Percentiles rank a stretch among this genome's conserved stretches.
These are phyloP conservation scores for Plestiodon gilberti DNA, from an alignment of 2,113 vertebrate species.

Conservation along the genomic window DNA sequence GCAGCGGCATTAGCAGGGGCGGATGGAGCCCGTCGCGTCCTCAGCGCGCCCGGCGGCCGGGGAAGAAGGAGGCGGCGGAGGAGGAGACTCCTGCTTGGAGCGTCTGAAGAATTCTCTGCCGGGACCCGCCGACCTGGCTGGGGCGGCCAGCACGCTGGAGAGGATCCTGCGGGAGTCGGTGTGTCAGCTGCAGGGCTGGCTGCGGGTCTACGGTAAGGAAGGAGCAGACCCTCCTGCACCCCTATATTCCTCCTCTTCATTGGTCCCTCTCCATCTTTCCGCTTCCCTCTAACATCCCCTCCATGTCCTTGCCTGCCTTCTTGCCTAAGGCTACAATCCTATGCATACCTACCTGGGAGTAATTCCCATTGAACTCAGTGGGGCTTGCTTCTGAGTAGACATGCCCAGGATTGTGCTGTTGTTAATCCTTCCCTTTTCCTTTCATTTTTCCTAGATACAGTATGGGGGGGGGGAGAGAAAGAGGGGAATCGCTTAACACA, in stretches of 20 bases:
- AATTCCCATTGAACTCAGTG: no score
- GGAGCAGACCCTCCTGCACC: background rate
- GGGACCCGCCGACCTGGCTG: slow-evolving; percentile 82
- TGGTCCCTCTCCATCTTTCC: background rate
- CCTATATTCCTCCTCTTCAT: background rate
- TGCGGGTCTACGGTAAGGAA: slow-evolving; percentile 89
- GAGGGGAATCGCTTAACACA: no score
- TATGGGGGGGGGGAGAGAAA: background rate
- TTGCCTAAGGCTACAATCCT: no score
- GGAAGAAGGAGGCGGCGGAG: background rate
- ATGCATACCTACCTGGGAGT: no score
- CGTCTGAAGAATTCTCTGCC: slow-evolving; percentile 75
- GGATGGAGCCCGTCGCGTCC: background rate
- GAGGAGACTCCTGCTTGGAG: background rate
- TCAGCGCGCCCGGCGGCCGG: background rate
- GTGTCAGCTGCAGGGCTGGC: slow-evolving; percentile 93
- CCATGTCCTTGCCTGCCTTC: background rate
- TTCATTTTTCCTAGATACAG: background rate
- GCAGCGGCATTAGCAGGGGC: background rate
- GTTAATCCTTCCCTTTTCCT: background rate
- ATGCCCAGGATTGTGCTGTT: no score
- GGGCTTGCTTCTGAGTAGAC: no score
- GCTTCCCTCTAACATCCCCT: no score
- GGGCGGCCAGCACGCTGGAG: slow-evolving; percentile 79
- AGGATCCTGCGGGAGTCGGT: slow-evolving; percentile 87